These are phyloP conservation scores for Lepus timidus DNA, from an alignment of 2,113 vertebrate genomes.

Conservation along the genomic window DNA sequence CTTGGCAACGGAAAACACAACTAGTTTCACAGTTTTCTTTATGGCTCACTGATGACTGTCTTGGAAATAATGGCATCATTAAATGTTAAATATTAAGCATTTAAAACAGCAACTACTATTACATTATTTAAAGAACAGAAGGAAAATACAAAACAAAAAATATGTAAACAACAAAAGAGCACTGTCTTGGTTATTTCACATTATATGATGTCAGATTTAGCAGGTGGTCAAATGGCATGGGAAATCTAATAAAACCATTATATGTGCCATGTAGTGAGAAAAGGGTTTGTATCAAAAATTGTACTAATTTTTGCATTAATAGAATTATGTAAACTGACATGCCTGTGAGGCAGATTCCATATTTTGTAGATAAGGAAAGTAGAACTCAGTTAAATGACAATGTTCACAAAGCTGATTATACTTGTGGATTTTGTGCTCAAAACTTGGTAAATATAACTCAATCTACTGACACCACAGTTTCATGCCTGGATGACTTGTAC, in stretches of 20 bases:
- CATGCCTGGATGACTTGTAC: background rate
- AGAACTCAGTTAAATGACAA: background rate
- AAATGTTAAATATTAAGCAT: background rate
- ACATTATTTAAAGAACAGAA: background rate
- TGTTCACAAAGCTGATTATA: background rate
- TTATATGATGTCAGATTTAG: background rate
- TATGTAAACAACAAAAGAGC: background rate
- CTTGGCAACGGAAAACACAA: fast-evolving
- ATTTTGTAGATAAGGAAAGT: background rate
- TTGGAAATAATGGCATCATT: background rate
- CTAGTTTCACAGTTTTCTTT: background rate
- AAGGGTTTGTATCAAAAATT: background rate
- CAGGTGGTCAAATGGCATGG: background rate
- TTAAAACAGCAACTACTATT: background rate
- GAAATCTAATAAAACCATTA: background rate
- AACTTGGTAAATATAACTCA: background rate
- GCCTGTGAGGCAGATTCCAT: background rate
- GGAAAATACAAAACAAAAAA: background rate
- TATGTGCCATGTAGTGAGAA: background rate
- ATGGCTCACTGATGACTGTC: background rate
- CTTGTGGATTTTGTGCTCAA: background rate
- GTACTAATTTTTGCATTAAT: background rate
- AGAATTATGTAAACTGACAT: background rate
- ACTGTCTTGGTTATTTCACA: background rate
- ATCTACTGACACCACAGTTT: background rate